Percentiles rank a stretch among this genome's conserved stretches.
Conservation (phyloP, 2,113 vertebrate species). For the Macquaria australasica region DNA sequence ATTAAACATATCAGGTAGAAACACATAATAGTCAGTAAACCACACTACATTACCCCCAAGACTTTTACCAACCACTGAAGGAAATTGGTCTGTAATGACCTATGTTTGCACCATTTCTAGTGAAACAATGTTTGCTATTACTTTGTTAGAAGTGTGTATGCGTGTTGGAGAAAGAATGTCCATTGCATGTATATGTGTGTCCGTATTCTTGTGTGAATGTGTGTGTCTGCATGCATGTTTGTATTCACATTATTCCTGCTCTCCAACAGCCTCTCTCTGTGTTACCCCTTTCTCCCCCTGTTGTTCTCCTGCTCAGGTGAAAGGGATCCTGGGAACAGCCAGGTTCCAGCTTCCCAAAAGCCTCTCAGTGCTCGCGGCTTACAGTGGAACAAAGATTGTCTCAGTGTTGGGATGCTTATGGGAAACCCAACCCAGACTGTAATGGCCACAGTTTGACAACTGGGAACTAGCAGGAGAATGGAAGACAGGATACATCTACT, state of each 20-base stretch:
- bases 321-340: constrained; percentile 79
- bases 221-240: constrained; percentile 8
- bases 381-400: constrained; percentile 81
- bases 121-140: background rate
- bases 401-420: constrained; percentile 75
- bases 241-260: constrained; percentile 18
- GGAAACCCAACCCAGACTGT: constrained; percentile 76
- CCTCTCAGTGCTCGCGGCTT: constrained; percentile 62
- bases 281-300: constrained; percentile 31
- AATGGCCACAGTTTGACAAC: constrained; percentile 67
- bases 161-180: background rate
- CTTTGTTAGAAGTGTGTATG: background rate
- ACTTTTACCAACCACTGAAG: background rate
- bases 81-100: background rate
- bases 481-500: constrained; percentile 34
- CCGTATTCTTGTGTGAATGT: background rate
- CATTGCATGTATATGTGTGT: background rate
- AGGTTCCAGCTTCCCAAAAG: constrained; percentile 72
- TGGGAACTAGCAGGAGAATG: constrained; percentile 39
- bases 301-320: constrained; percentile 73
- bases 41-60: background rate
- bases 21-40: background rate
- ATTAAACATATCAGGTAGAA: background rate
- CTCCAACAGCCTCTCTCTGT: constrained; percentile 48
- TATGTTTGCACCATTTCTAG: constrained; percentile 13